Evolutionary conservation across 2,797 vertebrate genomes (phyloP).

Genomic region (Apogon hyalosoma): DNA sequence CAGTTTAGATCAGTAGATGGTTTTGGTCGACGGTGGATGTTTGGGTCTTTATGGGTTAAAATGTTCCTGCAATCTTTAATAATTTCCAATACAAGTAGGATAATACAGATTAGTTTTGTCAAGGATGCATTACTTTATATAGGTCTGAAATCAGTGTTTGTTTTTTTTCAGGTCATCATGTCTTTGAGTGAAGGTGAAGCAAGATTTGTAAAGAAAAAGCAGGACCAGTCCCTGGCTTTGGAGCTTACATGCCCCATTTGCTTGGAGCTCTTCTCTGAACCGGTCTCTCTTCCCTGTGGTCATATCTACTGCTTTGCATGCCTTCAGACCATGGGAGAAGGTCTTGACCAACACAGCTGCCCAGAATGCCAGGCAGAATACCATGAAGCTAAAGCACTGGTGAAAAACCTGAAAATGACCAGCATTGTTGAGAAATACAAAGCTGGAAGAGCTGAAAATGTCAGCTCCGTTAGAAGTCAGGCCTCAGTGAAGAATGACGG

Average conservation of each 20-base stretch:
- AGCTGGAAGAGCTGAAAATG: constrained; percentile 27
- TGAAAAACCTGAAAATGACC: constrained; percentile 75
- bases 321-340: constrained; percentile 66
- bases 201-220: not conserved
- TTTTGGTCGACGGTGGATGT: too few relatives aligned
- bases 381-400: constrained; percentile 44
- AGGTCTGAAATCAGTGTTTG: constrained; percentile 9
- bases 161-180: constrained; percentile 49
- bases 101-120: too few relatives aligned
- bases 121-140: not conserved
- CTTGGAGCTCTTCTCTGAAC: constrained; percentile 73
- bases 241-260: constrained; percentile 84
- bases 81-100: too few relatives aligned
- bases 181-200: constrained; percentile 39
- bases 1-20: too few relatives aligned
- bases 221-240: constrained; percentile 37
- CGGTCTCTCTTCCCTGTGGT: constrained; percentile 78
- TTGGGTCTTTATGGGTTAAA: too few relatives aligned
- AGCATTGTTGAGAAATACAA: constrained; percentile 73
- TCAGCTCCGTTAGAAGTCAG: not conserved
- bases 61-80: too few relatives aligned
- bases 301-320: constrained; percentile 82
- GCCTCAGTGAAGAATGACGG: not conserved
- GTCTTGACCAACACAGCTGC: constrained; percentile 74
- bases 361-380: constrained; percentile 80